Evolutionary conservation across 2,888 invertebrate species (phyloP).

Genomic region (Ephialtes manifestator): DNA sequence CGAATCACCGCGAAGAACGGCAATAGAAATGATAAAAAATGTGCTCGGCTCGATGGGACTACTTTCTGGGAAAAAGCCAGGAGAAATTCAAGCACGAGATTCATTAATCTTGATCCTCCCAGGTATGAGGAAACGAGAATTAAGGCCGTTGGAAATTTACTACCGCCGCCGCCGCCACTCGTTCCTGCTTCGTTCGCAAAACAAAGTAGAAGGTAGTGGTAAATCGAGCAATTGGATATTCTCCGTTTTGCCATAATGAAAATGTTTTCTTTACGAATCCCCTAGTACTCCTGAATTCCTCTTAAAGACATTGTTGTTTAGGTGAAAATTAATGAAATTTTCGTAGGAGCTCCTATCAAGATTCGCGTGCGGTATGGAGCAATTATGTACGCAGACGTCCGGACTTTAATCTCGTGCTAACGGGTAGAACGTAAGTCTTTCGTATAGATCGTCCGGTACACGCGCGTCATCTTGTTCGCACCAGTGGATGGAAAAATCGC

Average conservation of each 20-base stretch:
- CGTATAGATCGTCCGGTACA: slow-evolving; percentile 39
- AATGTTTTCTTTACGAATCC: not conserved
- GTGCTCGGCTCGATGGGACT: not conserved
- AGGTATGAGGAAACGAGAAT: slow-evolving; percentile 46
- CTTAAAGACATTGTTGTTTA: not conserved
- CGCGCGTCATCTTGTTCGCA: slow-evolving; percentile 46
- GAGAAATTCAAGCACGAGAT: slow-evolving; percentile 67
- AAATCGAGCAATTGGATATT: not conserved
- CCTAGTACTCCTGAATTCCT: not conserved
- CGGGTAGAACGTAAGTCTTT: slow-evolving; percentile 83
- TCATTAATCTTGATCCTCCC: slow-evolving; percentile 72
- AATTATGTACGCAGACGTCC: slow-evolving; percentile 82
- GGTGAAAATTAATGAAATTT: slow-evolving; percentile 48
- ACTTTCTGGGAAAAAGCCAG: slow-evolving; percentile 73
- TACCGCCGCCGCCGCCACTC: too few species aligned
- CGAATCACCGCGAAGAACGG: slow-evolving; percentile 40
- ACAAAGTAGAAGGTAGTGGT: slow-evolving; percentile 69
- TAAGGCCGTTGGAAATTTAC: slow-evolving; percentile 71
- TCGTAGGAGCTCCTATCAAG: slow-evolving; percentile 79
- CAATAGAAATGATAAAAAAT: slow-evolving; percentile 2
- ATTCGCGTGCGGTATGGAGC: slow-evolving; percentile 81
- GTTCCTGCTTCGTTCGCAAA: slow-evolving; percentile 42
- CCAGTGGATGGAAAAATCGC: slow-evolving; percentile 14
- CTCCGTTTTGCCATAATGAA: not conserved
- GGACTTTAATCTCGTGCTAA: slow-evolving; percentile 84